Conservation (phyloP, 2,797 vertebrate genomes). For the Cheirogaleus major region DNA sequence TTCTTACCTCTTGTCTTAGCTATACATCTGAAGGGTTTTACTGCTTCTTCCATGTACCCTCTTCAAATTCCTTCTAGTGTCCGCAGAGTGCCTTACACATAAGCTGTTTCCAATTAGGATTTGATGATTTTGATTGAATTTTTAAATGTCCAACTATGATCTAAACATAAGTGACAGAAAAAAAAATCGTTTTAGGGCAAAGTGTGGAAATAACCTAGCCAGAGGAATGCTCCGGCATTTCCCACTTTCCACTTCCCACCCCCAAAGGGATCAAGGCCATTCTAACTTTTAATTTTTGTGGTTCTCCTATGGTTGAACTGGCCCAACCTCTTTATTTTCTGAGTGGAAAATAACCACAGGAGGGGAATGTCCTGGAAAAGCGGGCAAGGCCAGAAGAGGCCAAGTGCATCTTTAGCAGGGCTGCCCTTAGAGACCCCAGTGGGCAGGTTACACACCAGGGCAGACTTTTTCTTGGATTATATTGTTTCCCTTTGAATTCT, state of each 20-base stretch:
- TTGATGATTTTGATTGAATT: slow-evolving; percentile 23
- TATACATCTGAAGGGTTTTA: not conserved
- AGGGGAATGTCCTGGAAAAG: not conserved
- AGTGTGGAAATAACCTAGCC: not conserved
- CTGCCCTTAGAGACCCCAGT: not conserved
- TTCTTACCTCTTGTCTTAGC: not conserved
- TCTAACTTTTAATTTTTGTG: not conserved
- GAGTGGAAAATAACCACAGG: not conserved
- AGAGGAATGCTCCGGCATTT: not conserved
- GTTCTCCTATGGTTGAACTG: not conserved
- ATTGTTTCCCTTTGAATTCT: slow-evolving; percentile 54
- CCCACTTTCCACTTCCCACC: not conserved
- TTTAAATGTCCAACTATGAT: not conserved
- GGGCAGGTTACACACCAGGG: not conserved
- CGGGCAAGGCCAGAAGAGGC: not conserved
- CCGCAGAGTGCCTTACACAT: not conserved
- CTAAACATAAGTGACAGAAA: not conserved
- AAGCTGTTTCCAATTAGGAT: not conserved
- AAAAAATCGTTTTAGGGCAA: not conserved
- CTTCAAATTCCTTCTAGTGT: not conserved
- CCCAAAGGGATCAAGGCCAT: not conserved
- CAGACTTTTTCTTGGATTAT: slow-evolving; percentile 2
- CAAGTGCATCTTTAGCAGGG: not conserved
- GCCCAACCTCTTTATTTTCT: not conserved
- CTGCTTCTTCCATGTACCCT: not conserved